These are phyloP conservation scores for Epizoanthus rinbou DNA, from an alignment of 92 coral and sea anemone genomes.

Conservation along the genomic window DNA sequence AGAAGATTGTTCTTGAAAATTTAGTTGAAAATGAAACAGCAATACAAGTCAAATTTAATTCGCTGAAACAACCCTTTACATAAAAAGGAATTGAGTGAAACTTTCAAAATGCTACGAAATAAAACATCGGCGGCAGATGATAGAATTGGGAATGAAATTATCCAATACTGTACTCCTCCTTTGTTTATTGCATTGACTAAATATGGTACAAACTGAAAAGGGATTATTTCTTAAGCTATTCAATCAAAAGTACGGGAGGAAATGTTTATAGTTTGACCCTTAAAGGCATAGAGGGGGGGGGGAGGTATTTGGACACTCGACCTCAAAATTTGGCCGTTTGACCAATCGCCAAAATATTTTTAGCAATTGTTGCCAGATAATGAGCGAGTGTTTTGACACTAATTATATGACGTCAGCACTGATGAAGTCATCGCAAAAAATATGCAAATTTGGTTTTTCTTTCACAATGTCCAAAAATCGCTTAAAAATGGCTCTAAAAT, in stretches of 20 bases:
- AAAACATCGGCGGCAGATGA: conserved; percentile 47
- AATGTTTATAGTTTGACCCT: conserved; percentile 46
- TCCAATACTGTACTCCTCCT: conserved; percentile 21
- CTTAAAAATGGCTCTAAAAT: too few relatives aligned
- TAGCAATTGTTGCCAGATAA: too few relatives aligned
- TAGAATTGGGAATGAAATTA: conserved; percentile 50
- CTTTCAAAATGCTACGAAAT: conserved; percentile 35
- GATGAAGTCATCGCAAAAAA: too few relatives aligned
- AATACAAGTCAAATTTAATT: neutral
- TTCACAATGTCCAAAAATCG: conserved; percentile 46
- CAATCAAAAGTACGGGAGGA: conserved; percentile 43
- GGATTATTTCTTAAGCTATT: conserved; percentile 38
- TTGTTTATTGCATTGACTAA: conserved; percentile 51
- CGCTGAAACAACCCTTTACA: conserved; percentile 16
- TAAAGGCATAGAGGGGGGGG: too few relatives aligned
- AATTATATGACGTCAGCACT: too few relatives aligned
- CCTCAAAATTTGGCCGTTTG: too few relatives aligned
- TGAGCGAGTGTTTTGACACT: too few relatives aligned
- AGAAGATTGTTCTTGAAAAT: neutral
- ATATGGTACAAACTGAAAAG: conserved; percentile 56
- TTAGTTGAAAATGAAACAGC: neutral
- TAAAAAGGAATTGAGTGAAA: conserved; percentile 26
- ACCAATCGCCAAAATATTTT: too few relatives aligned
- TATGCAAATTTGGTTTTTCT: too few relatives aligned
- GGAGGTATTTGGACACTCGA: too few relatives aligned